Base-by-base conservation (phyloP, 2,888 invertebrate genomes). In the Hetaerina titia region DNA sequence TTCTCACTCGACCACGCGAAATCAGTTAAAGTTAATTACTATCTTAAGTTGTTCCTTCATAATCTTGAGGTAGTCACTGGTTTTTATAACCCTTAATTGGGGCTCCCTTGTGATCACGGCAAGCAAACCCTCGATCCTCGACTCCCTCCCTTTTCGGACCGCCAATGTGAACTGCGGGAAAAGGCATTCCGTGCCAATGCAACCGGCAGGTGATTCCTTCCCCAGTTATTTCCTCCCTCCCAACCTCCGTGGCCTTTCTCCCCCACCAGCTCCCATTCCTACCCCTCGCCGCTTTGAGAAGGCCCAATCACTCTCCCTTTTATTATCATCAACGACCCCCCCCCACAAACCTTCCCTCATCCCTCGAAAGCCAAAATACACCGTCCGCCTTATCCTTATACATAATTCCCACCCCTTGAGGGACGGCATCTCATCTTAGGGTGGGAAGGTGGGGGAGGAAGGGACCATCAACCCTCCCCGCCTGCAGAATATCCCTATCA, bases 371-470 rank as follows among this genome's bases (percentile, higher is more conserved):
- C 81, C 25, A 31, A 81, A 81, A 31, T 31, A 81, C 81, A 25
- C 81, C 81, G 31, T 81, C 31, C 15, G 13, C 81, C 15, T 81
- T 31, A 81, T 81, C 81, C 81, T 31, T 25, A 81, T 31, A 31
- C 81, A 81, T 81, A 81, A 81, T 81, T 81, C 81, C 22, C 81
- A 81, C 31, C 31, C 81, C 81, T 81, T 81, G 81, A 81, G 25
- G 81, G 81, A 81, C 31, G 31, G 81, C 81, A 81, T 81, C 19
- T 81, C 81, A 81, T 81, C 81, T 81, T 22, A 81, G 31, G 81
- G 31, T 31, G 9, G 19, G 4, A 31, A 31, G 81, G 81, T 81
- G 81, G 31, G 4, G 25, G 7, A 15, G 31, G 81, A 31, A 81
- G 31, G 31, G 25, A 81, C 19, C 81, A 81, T 9, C 31, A 31